A percentile compares a stretch with the other conserved stretches of the same genome.
These are phyloP conservation scores for Cladopsammia gracilis DNA, from an alignment of 64 coral and sea anemone species.

Conservation along the genomic window DNA sequence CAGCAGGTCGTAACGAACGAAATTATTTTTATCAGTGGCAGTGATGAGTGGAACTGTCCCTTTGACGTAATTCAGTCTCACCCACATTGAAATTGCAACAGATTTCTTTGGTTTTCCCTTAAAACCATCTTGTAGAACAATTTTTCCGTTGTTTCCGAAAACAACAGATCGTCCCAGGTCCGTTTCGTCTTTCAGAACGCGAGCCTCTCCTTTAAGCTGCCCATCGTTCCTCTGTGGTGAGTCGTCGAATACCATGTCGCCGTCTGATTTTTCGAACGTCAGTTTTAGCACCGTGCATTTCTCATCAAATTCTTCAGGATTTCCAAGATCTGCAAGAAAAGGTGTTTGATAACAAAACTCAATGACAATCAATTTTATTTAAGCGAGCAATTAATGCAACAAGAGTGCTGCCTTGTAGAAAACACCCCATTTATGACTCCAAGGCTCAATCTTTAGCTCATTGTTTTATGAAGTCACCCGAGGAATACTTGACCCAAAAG, in stretches of 20 bases:
- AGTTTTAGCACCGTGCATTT: conserved; percentile 81
- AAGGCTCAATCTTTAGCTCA: too few relatives aligned
- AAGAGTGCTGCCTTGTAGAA: too few relatives aligned
- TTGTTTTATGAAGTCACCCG: too few relatives aligned
- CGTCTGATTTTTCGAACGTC: conserved; percentile 78
- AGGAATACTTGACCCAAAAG: too few relatives aligned
- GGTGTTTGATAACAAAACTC: not conserved
- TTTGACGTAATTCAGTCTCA: conserved; percentile 48
- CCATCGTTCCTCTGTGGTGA: conserved; percentile 81
- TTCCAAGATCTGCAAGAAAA: conserved; percentile 52
- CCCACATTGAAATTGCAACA: conserved; percentile 89
- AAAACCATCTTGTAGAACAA: conserved; percentile 64
- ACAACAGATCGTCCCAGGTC: conserved; percentile 68
- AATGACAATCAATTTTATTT: not conserved
- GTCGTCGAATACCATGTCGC: conserved; percentile 58
- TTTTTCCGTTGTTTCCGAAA: conserved; percentile 79
- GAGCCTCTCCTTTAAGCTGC: conserved; percentile 70
- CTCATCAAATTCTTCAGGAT: conserved; percentile 77
- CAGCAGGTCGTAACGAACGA: conserved; percentile 72
- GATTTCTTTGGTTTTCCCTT: conserved; percentile 89
- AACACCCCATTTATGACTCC: too few relatives aligned
- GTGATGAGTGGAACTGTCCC: conserved; percentile 74
- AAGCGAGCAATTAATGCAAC: not conserved
- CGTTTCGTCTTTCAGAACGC: conserved; percentile 51
- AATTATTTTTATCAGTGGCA: conserved; percentile 71